Evolutionary conservation across 2,113 vertebrate species (phyloP).

Genomic region (Ptilorrhoa leucosticta): DNA sequence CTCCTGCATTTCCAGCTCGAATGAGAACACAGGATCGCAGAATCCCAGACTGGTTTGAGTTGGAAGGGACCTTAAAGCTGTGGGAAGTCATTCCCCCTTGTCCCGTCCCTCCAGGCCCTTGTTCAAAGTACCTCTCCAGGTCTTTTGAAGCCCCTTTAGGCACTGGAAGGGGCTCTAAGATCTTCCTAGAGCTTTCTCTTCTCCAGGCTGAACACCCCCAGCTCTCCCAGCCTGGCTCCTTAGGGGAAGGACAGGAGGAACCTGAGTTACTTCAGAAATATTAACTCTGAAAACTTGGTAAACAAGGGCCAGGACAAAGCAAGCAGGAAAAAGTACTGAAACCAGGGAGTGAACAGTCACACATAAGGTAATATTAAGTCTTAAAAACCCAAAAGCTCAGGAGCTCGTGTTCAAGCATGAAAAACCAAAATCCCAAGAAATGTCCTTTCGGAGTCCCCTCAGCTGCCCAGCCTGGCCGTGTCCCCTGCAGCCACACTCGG

Average conservation of each 20-base stretch:
- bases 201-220: neutral
- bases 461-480: neutral
- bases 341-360: neutral
- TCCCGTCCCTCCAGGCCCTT: neutral
- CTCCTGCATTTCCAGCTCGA: rapidly evolving
- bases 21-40: neutral
- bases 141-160: neutral
- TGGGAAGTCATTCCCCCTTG: neutral
- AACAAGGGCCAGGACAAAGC: neutral
- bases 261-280: neutral
- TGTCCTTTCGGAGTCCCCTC: neutral
- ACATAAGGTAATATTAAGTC: neutral
- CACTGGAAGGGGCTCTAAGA: neutral
- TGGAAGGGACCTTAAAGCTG: neutral
- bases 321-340: neutral
- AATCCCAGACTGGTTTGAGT: neutral
- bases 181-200: neutral
- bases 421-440: neutral
- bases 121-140: neutral
- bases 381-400: neutral
- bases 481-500: rapidly evolving
- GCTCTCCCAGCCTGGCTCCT: neutral
- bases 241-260: neutral
- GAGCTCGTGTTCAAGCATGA: neutral
- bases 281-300: neutral